Evolutionary conservation across 53 echinoderm and acorn worm species (phyloP).

Genomic region (Crossaster papposus): DNA sequence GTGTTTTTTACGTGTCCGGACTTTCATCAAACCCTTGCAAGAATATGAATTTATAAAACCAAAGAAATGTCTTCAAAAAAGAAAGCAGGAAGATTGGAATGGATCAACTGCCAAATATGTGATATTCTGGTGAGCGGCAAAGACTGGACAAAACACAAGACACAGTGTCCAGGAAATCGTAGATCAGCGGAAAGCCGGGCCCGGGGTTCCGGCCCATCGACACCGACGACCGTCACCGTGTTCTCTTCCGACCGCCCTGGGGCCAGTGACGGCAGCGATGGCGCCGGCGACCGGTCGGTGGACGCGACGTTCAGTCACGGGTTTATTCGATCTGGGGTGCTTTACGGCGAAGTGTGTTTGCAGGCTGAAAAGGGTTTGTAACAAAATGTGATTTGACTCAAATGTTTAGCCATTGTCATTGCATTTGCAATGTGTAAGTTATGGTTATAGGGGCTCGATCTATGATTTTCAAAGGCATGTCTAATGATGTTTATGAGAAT

Average conservation of each 20-base stretch:
- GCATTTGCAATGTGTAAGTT: too few species aligned
- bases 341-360: slow-evolving; percentile 62
- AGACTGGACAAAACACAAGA: slow-evolving; percentile 55
- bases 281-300: neutral
- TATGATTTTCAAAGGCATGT: too few species aligned
- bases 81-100: slow-evolving; percentile 62
- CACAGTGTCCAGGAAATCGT: slow-evolving; percentile 22
- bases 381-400: neutral
- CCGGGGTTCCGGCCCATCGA: neutral
- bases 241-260: slow-evolving; percentile 23
- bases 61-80: slow-evolving; percentile 72
- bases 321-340: slow-evolving; percentile 58
- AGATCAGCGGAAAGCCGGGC: neutral
- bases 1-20: neutral
- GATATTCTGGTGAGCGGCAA: slow-evolving; percentile 51
- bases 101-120: slow-evolving; percentile 59
- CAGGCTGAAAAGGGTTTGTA: slow-evolving; percentile 73
- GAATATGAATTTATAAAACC: neutral
- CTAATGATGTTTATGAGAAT: too few species aligned
- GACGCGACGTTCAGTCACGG: slow-evolving; percentile 6
- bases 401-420: neutral
- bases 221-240: slow-evolving; percentile 41
- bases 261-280: slow-evolving; percentile 5
- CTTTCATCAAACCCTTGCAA: too few species aligned
- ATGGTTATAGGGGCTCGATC: too few species aligned